A percentile compares a stretch with the other conserved stretches of the same genome.
These are phyloP conservation scores for Xenops minutus DNA, from an alignment of 2,797 vertebrate species.

Conservation along the genomic window DNA sequence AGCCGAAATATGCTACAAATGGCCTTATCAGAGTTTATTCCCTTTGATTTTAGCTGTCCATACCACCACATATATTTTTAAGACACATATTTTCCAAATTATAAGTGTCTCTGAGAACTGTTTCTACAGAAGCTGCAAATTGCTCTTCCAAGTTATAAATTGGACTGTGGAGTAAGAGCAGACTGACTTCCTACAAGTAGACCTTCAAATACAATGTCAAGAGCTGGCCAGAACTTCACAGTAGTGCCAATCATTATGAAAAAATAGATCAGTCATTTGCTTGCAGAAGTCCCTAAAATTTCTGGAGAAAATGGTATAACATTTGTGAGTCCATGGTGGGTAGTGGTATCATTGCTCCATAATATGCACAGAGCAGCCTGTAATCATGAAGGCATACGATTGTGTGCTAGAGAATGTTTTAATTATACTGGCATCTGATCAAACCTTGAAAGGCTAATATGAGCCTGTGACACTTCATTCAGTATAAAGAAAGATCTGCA, in stretches of 20 bases:
- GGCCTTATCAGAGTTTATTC: neutral
- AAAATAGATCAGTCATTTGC: neutral
- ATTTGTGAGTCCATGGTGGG: neutral
- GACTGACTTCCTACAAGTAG: neutral
- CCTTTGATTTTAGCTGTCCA: neutral
- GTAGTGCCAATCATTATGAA: neutral
- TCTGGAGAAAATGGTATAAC: neutral
- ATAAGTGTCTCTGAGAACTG: neutral
- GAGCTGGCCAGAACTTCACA: neutral
- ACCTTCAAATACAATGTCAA: neutral
- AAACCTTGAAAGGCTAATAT: neutral
- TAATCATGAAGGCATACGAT: neutral
- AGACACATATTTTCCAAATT: neutral
- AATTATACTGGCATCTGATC: slow-evolving; percentile 8
- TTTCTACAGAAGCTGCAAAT: neutral
- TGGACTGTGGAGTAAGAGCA: neutral
- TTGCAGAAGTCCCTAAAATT: neutral
- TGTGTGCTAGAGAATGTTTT: neutral
- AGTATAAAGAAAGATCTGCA: neutral
- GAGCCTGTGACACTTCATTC: neutral
- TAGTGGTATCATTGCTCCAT: neutral
- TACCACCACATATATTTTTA: neutral
- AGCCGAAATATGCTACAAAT: neutral
- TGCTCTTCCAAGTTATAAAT: neutral
- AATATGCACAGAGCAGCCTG: neutral